phyloP scores from a whole-genome alignment of 1,140 invertebrate genomes.

The Homalodisca vitripennis region DNA sequence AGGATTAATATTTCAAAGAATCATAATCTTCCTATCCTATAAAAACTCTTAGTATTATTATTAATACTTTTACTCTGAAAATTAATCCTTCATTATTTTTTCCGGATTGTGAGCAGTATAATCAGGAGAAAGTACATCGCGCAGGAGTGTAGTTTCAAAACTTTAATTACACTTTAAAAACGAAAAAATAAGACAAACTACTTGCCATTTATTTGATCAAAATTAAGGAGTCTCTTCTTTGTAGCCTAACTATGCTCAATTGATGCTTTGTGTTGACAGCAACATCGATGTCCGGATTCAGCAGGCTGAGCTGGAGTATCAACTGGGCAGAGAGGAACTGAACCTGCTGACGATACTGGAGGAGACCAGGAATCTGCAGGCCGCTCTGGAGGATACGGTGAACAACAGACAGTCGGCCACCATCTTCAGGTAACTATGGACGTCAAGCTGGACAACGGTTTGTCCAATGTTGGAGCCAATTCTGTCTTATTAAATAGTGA shows the following conservation, averaged over 20 bases:
- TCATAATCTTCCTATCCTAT: too few relatives aligned
- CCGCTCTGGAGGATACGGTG: conserved; percentile 70
- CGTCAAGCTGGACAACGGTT: too few relatives aligned
- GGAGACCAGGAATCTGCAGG: conserved; percentile 75
- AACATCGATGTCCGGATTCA: conserved; percentile 88
- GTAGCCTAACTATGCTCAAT: neutral
- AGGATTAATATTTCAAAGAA: too few relatives aligned
- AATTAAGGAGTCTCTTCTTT: neutral
- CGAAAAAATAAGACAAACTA: neutral
- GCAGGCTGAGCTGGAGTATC: conserved; percentile 86
- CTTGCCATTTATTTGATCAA: neutral
- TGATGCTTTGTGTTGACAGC: conserved; percentile 49
- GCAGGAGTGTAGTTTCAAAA: neutral
- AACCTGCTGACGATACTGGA: conserved; percentile 80
- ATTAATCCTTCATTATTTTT: too few relatives aligned
- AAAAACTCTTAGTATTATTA: too few relatives aligned
- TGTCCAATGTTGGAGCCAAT: too few relatives aligned
- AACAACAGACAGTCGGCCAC: conserved; percentile 54
- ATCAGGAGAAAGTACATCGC: too few relatives aligned
- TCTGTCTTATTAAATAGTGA: too few relatives aligned
- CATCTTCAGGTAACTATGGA: conserved; percentile 60
- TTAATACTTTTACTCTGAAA: too few relatives aligned
- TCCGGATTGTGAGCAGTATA: too few relatives aligned
- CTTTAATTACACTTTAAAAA: neutral
- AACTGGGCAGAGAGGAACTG: conserved; percentile 81